Base-by-base conservation (phyloP, 2,113 vertebrate species). In the Ophiodon elongatus region DNA sequence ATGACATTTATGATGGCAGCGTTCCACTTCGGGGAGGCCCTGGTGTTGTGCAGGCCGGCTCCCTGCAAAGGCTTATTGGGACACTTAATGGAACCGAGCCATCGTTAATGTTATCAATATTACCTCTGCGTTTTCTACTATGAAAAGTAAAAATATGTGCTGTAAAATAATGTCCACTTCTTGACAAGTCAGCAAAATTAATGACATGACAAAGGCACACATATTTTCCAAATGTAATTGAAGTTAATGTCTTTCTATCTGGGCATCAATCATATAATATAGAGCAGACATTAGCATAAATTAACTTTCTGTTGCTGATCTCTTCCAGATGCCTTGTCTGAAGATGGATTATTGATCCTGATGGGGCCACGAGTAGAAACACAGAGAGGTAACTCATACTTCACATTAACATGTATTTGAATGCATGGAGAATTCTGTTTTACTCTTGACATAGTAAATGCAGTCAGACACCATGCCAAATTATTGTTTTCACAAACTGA, bases 391-490 rank as follows among this genome's bases (percentile, higher is more conserved):
- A 84, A 41, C 52, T 5, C 31, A 2, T n/a, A 1, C 4, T 41
- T 11, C 0, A 6, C 41, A 2, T 9, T 4, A 29, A 27, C 25
- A 21, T 15, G 54, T 76, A 15, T 77, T 27, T 76, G 17, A 77
- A 43, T 52, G 92, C 93, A 91, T 93, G 92, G 92, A 15, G 93
- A 95, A 95, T 95, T 95, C 95, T 96, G 94, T 88, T 11, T 93
- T 93, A 94, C 94, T 93, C 65, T 54, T 73, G 56, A 80, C 60
- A 57, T 96, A 86, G 94, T 94, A 89, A 89, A 85, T 41, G 8
- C 94, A 94, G 93, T 93, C 94, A 95, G 93, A 95, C 95, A 95
- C 95, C 93, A 93, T 95, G 94, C 94, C 9, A 95, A 14, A 95
- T 45, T 37, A 94, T 21, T n/a, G 6, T 37, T 66, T 90, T 92